These are phyloP conservation scores for Hydrochoerus hydrochaeris DNA, from an alignment of 2,113 vertebrate species.

Conservation along the genomic window DNA sequence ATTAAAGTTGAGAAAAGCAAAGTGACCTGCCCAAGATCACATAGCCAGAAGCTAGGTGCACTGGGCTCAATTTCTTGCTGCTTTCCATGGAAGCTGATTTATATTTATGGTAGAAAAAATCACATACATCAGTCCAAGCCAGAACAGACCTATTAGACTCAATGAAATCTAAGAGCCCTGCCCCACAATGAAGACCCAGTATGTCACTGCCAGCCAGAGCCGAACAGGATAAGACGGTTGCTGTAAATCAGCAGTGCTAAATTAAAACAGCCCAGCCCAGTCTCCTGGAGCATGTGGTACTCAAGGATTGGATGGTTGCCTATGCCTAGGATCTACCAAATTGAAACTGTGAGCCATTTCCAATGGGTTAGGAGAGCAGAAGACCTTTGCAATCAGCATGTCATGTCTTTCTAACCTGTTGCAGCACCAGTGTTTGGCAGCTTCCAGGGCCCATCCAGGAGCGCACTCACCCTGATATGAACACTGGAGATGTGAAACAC, in stretches of 20 bases:
- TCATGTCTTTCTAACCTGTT: conserved; percentile 29
- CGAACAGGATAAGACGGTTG: background rate
- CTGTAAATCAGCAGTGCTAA: background rate
- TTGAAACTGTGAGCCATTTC: conserved; percentile 21
- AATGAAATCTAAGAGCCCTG: conserved; percentile 13
- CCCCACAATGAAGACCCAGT: background rate
- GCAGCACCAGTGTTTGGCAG: background rate
- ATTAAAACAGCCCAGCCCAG: background rate
- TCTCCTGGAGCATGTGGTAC: background rate
- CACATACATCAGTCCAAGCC: background rate
- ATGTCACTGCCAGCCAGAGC: background rate
- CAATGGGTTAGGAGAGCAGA: conserved; percentile 1
- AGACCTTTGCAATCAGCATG: background rate
- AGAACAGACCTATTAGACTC: background rate
- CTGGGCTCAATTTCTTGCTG: background rate
- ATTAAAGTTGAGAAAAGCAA: background rate
- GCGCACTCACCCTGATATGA: background rate
- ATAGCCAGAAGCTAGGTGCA: background rate
- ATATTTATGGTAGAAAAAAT: conserved; percentile 37
- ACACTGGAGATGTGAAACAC: background rate
- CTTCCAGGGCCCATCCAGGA: background rate
- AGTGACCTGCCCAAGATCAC: background rate
- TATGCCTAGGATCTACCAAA: background rate
- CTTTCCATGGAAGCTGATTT: background rate
- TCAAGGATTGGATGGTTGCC: background rate